Base-by-base conservation (phyloP, 64 coral and sea anemone genomes). In the Montipora efflorescens region DNA sequence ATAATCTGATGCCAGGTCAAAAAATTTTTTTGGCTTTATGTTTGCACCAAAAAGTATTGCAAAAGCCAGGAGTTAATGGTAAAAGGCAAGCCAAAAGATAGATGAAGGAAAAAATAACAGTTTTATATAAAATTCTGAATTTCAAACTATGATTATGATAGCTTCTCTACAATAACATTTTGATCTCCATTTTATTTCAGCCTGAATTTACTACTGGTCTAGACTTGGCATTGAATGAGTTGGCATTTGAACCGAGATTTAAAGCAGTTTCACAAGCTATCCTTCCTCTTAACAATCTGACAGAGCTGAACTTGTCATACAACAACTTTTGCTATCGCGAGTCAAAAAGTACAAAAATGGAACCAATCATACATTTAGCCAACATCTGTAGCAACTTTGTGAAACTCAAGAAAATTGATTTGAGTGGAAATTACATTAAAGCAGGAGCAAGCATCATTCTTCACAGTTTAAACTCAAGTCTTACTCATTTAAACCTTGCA, bases 221-320 rank as follows among this genome's bases (percentile, higher is more conserved):
- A 8, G 74, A 93, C 74, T 59, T 87, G 3, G 18, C 67, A 49
- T 53, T 88, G 75, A 93, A 93, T 75, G 64, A 74, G 1, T 84
- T 93, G 61, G 9, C 61, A 19, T 58, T 88, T 49, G 28, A 64
- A 28, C 47, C 77, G 0, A 82, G 92, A 80, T 52, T 93, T 19
- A 47, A 57, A 3, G 49, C 76, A n/a, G 53, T 93, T 48, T 78
- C 83, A 69, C 74, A 59, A 21, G 22, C 68, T 15, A 47, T 93
- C 12, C 66, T 62, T 23, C 87, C 83, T 62, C 75, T 88, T 6
- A 88, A 48, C 13, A 88, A 93, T 59, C 66, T 93, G 28, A 78
- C 59, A 52, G 84, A 80, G 11, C 84, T 93, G 16, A 93, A 93
- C 18, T 84, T 93, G 2, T 66, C 79, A 4, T 93, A 93, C 92